Evolutionary conservation across 92 coral and sea anemone genomes (phyloP).

Genomic region (Phymanthus crucifer): DNA sequence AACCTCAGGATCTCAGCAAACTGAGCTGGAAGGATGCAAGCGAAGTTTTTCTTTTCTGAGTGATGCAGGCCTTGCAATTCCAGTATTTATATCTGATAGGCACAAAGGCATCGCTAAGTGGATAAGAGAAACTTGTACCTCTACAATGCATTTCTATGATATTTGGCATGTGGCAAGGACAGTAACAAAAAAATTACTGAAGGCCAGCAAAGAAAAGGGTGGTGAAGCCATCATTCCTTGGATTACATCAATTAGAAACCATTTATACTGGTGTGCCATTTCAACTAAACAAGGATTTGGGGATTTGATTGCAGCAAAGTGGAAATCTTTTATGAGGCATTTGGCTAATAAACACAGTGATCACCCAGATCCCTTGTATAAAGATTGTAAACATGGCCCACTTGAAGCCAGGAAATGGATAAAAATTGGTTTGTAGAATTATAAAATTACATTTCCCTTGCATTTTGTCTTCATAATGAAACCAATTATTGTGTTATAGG

Average conservation of each 20-base stretch:
- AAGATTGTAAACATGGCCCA: background rate
- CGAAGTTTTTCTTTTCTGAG: conserved; percentile 21
- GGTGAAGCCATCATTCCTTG: conserved; percentile 12
- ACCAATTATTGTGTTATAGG: too few species aligned
- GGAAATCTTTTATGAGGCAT: conserved; percentile 50
- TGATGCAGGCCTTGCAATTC: conserved; percentile 23
- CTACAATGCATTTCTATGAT: conserved; percentile 27
- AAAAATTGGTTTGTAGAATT: background rate
- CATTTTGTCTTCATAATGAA: too few species aligned
- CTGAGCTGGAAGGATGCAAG: conserved; percentile 58
- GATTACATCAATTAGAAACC: conserved; percentile 19
- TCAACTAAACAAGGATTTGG: conserved; percentile 45
- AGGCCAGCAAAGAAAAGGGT: conserved; percentile 35
- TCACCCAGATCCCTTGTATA: conserved; percentile 1
- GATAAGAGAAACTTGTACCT: conserved; percentile 18
- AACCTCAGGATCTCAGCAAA: conserved; percentile 48
- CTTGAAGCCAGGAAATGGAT: conserved; percentile 6
- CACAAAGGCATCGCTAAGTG: conserved; percentile 50
- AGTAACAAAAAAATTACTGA: conserved; percentile 8
- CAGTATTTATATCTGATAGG: conserved; percentile 51
- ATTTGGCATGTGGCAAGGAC: conserved; percentile 32
- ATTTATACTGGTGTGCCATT: conserved; percentile 40
- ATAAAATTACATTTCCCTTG: too few species aligned
- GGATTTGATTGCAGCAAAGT: conserved; percentile 41
- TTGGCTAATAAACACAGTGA: conserved; percentile 33